Evolutionary conservation across 2,113 vertebrate genomes (phyloP), one percentile per base, ranked within the genome.

Genomic region (Eidolon helvum): DNA sequence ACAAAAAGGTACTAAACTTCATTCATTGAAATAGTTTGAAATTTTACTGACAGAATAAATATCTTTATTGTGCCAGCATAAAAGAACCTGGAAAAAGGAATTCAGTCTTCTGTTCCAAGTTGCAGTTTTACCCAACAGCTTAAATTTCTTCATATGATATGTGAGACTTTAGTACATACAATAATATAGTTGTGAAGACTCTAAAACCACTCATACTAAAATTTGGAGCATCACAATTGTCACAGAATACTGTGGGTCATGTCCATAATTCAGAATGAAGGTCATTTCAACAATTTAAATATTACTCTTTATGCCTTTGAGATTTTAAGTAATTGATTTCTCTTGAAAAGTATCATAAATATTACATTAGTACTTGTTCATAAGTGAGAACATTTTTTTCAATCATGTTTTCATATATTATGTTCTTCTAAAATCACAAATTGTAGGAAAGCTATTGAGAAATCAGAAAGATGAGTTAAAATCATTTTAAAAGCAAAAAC

Each of bases 11-110:
- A 85, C 35, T 85, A 79, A 93, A 55, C 43, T 95, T 79, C 53
- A 45, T 91, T 85, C 68, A 88, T 69, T 68, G 83, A 94, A 94
- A 89, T 63, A 79, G 40, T 83, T 91, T 50, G 35, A 79, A 30
- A 80, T 79, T 97, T 93, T 65, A 93, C 48, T 79, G 48, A 88
- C 30, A 93, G 63, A 91, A 88, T 93, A 85, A 97, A 93, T 35
- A 35, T 68, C 21, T 4, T 72, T 74, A 83, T 48, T 48, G 28
- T 87, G 55, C 40, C 10, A 72, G 22, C 61, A 95, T 66, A 72
- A 91, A 92, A 63, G 40, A 40, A 53, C 11, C 61, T 79, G 10
- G 2, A 84, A 33, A 95, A 88, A 61, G 24, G 19, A 91, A 85
- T 2, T 65, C 82, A 90, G 7, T 71, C 57, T 95, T 68, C 35